Conservation (phyloP, 2,797 vertebrate genomes). For the Potorous gilbertii region DNA sequence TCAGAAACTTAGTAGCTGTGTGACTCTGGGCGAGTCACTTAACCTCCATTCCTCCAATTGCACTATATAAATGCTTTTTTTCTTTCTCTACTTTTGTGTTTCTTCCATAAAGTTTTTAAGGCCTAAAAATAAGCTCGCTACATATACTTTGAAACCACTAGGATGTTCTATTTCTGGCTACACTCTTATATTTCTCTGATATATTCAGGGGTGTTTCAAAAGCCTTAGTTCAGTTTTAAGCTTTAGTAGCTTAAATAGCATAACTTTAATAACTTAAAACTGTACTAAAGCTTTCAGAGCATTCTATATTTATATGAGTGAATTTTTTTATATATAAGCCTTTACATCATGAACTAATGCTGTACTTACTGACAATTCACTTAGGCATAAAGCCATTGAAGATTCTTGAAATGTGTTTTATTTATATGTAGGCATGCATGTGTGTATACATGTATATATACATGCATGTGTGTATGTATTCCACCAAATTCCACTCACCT, state of each 20-base stretch:
- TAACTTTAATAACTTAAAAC: neutral
- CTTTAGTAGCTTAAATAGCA: neutral
- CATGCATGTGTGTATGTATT: neutral
- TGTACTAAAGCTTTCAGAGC: neutral
- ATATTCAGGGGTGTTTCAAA: neutral
- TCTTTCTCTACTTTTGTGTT: neutral
- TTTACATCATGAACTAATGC: neutral
- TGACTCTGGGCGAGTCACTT: neutral
- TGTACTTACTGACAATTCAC: neutral
- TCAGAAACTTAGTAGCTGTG: neutral
- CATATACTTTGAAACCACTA: neutral
- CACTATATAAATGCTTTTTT: neutral
- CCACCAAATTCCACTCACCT: neutral
- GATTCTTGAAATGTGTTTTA: neutral
- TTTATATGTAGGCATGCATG: too few relatives aligned
- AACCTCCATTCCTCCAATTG: neutral
- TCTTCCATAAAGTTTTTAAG: conserved; percentile 7
- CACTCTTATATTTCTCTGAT: neutral
- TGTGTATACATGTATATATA: too few relatives aligned
- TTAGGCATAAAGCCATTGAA: neutral
- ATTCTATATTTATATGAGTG: neutral
- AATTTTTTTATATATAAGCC: neutral
- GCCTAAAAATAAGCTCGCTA: neutral
- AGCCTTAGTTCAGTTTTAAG: neutral
- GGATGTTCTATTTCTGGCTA: neutral